Conservation (phyloP, 2,113 vertebrate species). For the Hippocampus abdominalis region DNA sequence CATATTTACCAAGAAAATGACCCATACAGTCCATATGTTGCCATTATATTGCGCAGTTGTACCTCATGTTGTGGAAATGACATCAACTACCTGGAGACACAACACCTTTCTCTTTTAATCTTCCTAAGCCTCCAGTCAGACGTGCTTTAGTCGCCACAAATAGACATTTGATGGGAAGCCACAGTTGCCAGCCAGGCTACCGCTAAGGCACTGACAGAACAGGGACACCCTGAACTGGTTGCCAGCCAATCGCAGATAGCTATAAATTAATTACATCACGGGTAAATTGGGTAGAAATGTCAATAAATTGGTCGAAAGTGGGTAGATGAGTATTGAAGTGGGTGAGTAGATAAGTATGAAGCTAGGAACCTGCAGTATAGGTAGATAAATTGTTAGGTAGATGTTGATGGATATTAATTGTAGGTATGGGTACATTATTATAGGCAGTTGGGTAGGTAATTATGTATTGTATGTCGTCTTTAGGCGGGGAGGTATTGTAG, state of each 20-base stretch:
- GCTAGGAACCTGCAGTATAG: too few relatives aligned
- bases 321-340: too few relatives aligned
- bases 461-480: too few relatives aligned
- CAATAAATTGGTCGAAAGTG: too few relatives aligned
- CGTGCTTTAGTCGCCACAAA: constrained; percentile 48
- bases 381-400: too few relatives aligned
- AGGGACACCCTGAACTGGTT: neutral
- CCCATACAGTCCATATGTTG: neutral
- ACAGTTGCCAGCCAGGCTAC: neutral
- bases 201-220: neutral
- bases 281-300: too few relatives aligned
- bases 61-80: neutral
- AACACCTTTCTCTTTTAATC: constrained; percentile 60
- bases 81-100: constrained; percentile 42
- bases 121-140: constrained; percentile 54
- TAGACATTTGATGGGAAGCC: constrained; percentile 39
- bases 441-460: too few relatives aligned
- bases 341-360: too few relatives aligned
- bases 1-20: neutral
- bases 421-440: too few relatives aligned
- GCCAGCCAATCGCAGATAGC: too few relatives aligned
- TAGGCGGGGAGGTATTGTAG: neutral
- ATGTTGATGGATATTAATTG: too few relatives aligned
- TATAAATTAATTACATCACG: neutral
- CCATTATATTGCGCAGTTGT: neutral